Percentiles rank a stretch among this genome's conserved stretches.
phyloP scores from a whole-genome alignment of 23 tunicate genomes.

The Halocynthia aurantium region DNA sequence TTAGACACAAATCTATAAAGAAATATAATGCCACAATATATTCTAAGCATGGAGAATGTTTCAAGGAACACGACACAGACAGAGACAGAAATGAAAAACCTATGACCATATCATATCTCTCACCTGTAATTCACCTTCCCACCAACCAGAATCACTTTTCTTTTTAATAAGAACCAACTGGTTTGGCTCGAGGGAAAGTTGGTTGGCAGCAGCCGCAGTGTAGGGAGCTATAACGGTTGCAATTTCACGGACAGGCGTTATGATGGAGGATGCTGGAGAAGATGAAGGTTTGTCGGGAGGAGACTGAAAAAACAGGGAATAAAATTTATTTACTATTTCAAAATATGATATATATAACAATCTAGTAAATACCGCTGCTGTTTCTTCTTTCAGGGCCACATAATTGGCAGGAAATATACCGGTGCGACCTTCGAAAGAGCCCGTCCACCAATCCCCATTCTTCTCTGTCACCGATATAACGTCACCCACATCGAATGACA shows the following conservation, averaged over 20 bases:
- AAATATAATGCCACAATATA: neutral
- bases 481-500: conserved; percentile 73
- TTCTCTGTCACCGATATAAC: conserved; percentile 53
- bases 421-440: conserved; percentile 39
- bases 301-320: neutral
- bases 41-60: too few relatives aligned
- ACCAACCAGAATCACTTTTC: conserved; percentile 91
- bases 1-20: neutral
- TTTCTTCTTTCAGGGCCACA: conserved; percentile 45
- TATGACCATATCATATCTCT: neutral
- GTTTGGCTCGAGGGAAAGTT: conserved; percentile 58
- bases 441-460: conserved; percentile 98
- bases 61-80: too few relatives aligned
- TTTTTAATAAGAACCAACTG: conserved; percentile 56
- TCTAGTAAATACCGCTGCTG: neutral
- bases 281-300: conserved; percentile 1
- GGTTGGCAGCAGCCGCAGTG: conserved; percentile 56
- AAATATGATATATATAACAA: neutral
- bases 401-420: conserved; percentile 95
- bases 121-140: conserved; percentile 96
- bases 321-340: too few relatives aligned
- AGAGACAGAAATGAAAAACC: neutral
- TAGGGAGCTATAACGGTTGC: conserved; percentile 85
- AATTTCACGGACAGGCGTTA: conserved; percentile 40
- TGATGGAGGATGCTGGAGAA: neutral